Evolutionary conservation across 2,888 invertebrate genomes (phyloP).

Genomic region (Agrotis segetum): DNA sequence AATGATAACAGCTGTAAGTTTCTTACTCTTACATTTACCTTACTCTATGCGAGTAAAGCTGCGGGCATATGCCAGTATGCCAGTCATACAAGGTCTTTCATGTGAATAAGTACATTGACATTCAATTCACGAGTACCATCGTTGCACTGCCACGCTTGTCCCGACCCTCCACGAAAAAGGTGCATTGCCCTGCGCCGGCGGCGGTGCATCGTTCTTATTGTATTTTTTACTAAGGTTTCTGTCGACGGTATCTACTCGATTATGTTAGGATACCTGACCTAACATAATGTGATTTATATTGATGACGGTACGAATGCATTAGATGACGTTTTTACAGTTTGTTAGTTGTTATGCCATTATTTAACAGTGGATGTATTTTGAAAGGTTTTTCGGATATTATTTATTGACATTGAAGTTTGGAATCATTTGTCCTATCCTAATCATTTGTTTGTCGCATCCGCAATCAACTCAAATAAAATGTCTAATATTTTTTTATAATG

Average conservation of each 20-base stretch:
- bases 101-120: constrained; percentile 72
- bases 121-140: constrained; percentile 79
- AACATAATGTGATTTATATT: constrained; percentile 87
- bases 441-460: too few relatives aligned
- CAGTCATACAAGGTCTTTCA: constrained; percentile 27
- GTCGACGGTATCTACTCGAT: constrained; percentile 79
- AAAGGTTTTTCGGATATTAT: neutral
- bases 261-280: constrained; percentile 89
- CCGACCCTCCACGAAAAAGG: constrained; percentile 86
- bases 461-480: too few relatives aligned
- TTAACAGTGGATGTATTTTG: neutral
- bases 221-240: constrained; percentile 77
- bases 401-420: neutral
- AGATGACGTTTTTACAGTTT: constrained; percentile 51
- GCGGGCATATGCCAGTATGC: neutral
- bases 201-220: constrained; percentile 69
- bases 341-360: constrained; percentile 13
- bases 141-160: constrained; percentile 77
- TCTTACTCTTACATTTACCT: too few relatives aligned
- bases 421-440: too few relatives aligned
- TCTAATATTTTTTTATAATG: too few relatives aligned
- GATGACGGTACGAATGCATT: constrained; percentile 62
- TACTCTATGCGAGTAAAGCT: neutral
- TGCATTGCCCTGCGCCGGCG: constrained; percentile 84
- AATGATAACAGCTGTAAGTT: too few relatives aligned